These are phyloP conservation scores for Mobula hypostoma DNA, from an alignment of 2,113 vertebrate genomes.

Conservation along the genomic window DNA sequence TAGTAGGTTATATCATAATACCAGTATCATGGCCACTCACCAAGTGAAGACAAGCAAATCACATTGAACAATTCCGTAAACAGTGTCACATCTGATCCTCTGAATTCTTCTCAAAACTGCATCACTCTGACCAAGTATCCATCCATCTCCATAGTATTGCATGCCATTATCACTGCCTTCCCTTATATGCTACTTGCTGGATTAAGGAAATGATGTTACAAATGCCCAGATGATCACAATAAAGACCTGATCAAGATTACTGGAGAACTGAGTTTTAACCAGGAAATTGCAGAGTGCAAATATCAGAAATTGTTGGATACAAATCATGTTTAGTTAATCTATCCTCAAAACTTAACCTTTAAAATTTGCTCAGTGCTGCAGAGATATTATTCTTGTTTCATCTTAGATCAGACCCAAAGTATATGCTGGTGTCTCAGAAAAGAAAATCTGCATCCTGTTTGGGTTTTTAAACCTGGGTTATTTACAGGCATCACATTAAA, in stretches of 20 bases:
- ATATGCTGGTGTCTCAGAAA: background rate
- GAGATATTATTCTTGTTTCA: background rate
- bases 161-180: no score
- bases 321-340: background rate
- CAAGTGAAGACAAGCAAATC: background rate
- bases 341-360: background rate
- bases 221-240: background rate
- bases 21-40: no score
- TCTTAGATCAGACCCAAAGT: background rate
- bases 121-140: no score
- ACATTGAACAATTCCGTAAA: background rate
- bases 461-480: constrained; percentile 55
- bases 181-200: background rate
- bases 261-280: background rate
- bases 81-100: no score
- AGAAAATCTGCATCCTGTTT: background rate
- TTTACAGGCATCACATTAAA: constrained; percentile 62
- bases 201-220: background rate
- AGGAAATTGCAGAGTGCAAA: background rate
- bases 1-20: no score
- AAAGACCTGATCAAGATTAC: background rate
- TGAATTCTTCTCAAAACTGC: no score
- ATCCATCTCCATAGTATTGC: no score
- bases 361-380: background rate
- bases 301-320: no score